Evolutionary conservation across 2,113 vertebrate species (phyloP).

Genomic region (Heptranchias perlo): DNA sequence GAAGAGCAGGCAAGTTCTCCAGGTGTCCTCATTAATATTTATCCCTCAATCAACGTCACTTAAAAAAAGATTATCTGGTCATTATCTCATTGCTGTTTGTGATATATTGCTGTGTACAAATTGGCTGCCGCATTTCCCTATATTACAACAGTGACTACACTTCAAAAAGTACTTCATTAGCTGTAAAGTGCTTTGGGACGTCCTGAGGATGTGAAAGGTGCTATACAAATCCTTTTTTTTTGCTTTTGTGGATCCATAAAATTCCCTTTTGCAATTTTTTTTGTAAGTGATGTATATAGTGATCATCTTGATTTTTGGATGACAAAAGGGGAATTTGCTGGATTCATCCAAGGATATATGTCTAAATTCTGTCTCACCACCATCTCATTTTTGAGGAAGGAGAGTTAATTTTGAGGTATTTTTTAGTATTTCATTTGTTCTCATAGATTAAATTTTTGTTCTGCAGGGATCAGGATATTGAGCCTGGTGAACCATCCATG

Average conservation of each 20-base stretch:
- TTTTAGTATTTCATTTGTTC: not conserved
- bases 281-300: too few species aligned
- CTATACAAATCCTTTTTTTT: not conserved
- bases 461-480: constrained; percentile 89
- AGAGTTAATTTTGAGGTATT: not conserved
- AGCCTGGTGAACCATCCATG: constrained; percentile 94
- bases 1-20: not conserved
- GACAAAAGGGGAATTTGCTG: not conserved
- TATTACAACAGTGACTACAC: not conserved
- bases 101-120: not conserved
- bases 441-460: constrained; percentile 37
- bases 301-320: too few species aligned
- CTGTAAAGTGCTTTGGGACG: not conserved
- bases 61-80: not conserved
- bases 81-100: not conserved
- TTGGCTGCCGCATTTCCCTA: not conserved
- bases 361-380: not conserved
- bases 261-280: not conserved
- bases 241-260: not conserved
- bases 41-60: not conserved
- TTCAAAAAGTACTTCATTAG: not conserved
- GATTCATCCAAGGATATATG: not conserved
- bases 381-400: not conserved
- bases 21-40: not conserved
- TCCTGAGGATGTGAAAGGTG: not conserved